These are phyloP conservation scores for Diplodus puntazzo DNA, from an alignment of 2,797 vertebrate genomes.

Conservation along the genomic window DNA sequence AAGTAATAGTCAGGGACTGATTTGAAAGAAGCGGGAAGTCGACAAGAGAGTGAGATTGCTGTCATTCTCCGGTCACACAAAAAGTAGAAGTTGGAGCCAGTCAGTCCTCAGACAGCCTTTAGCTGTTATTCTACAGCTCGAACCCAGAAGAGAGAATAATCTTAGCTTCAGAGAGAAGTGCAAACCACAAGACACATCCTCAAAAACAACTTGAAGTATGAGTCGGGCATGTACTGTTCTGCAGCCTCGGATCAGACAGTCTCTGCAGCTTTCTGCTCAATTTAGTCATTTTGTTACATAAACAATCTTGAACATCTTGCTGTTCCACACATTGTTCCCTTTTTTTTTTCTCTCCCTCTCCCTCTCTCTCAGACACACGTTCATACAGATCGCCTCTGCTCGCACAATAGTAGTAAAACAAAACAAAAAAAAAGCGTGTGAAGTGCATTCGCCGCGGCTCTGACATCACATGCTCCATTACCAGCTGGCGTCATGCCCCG, in stretches of 20 bases:
- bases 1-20: neutral
- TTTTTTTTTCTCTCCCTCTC: neutral
- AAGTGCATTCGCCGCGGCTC: constrained; percentile 53
- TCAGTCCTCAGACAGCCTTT: constrained; percentile 12
- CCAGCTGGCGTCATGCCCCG: constrained; percentile 33
- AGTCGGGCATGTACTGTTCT: neutral
- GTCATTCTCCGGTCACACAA: constrained; percentile 7
- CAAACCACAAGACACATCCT: constrained; percentile 25
- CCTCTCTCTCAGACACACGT: constrained; percentile 16
- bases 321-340: neutral
- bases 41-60: constrained; percentile 17
- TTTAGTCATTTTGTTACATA: constrained; percentile 18
- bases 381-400: constrained; percentile 15
- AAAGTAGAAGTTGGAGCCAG: constrained; percentile 25
- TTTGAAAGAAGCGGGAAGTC: constrained; percentile 4
- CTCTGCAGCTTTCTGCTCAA: constrained; percentile 4
- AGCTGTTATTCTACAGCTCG: neutral
- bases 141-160: neutral
- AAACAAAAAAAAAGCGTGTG: constrained; percentile 12
- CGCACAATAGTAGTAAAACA: constrained; percentile 30
- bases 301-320: constrained; percentile 2
- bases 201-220: constrained; percentile 16
- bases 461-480: constrained; percentile 58
- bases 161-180: neutral
- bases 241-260: neutral